Evolutionary conservation across 64 coral and sea anemone genomes (phyloP).

Genomic region (Montipora foliosa): DNA sequence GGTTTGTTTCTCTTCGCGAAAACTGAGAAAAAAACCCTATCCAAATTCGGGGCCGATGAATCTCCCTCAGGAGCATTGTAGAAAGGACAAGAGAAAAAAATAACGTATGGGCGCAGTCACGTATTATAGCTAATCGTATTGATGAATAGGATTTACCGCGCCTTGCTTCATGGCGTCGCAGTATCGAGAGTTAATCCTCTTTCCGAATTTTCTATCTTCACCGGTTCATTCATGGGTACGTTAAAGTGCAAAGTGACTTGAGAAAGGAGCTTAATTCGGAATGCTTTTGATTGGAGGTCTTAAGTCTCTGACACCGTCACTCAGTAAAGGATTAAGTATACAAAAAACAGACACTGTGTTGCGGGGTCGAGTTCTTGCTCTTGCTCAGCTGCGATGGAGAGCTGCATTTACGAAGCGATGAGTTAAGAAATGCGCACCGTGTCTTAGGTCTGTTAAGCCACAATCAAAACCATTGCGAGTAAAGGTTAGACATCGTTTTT

Average conservation of each 20-base stretch:
- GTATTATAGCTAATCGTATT: not conserved
- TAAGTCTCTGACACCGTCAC: not conserved
- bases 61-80: not conserved
- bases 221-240: not conserved
- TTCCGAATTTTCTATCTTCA: not conserved
- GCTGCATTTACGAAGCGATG: not conserved
- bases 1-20: too few species aligned
- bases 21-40: too few species aligned
- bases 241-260: not conserved
- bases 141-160: not conserved
- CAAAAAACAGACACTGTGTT: conserved; percentile 8
- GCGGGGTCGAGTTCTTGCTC: not conserved
- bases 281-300: not conserved
- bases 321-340: not conserved
- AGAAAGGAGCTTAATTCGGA: not conserved
- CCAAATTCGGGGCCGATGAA: not conserved
- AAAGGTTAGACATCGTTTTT: not conserved
- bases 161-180: conserved; percentile 3
- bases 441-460: too few species aligned
- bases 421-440: too few species aligned
- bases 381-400: not conserved
- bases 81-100: not conserved
- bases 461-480: not conserved
- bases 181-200: conserved; percentile 33
- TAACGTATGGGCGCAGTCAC: not conserved